phyloP scores from a whole-genome alignment of 2,113 vertebrate species.

The Elaphurus davidianus region DNA sequence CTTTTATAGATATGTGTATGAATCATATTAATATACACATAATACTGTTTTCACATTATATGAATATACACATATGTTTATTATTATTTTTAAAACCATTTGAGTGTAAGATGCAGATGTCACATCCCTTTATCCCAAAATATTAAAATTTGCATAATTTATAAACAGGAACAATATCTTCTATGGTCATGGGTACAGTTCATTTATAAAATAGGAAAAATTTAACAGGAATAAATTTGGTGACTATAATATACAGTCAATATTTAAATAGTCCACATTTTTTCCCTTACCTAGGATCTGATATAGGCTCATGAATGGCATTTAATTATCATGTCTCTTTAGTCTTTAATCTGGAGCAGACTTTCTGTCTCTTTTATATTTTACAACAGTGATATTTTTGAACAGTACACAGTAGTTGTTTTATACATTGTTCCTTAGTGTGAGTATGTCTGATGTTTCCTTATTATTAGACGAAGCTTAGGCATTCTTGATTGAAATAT shows the following conservation, averaged over 20 bases:
- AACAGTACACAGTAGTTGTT: background rate
- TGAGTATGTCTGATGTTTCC: background rate
- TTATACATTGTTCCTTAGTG: background rate
- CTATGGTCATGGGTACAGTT: background rate
- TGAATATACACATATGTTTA: background rate
- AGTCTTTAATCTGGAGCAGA: background rate
- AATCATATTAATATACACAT: background rate
- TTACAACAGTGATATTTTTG: background rate
- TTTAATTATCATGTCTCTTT: background rate
- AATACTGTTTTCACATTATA: background rate
- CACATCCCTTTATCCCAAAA: background rate
- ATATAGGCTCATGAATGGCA: background rate
- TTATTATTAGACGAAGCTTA: background rate
- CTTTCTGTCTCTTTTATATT: background rate
- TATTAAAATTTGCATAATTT: background rate
- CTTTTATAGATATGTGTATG: background rate
- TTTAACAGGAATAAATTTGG: background rate
- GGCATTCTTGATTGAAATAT: background rate
- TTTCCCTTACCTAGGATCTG: background rate
- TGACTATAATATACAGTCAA: background rate
- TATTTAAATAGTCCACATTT: background rate
- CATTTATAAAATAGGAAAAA: background rate
- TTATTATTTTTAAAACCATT: background rate
- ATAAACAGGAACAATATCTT: background rate
- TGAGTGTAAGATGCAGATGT: background rate